Percentiles rank a stretch among this genome's conserved stretches.
These are phyloP conservation scores for Acleris sparsana DNA, from an alignment of 2,888 invertebrate species.

Conservation along the genomic window DNA sequence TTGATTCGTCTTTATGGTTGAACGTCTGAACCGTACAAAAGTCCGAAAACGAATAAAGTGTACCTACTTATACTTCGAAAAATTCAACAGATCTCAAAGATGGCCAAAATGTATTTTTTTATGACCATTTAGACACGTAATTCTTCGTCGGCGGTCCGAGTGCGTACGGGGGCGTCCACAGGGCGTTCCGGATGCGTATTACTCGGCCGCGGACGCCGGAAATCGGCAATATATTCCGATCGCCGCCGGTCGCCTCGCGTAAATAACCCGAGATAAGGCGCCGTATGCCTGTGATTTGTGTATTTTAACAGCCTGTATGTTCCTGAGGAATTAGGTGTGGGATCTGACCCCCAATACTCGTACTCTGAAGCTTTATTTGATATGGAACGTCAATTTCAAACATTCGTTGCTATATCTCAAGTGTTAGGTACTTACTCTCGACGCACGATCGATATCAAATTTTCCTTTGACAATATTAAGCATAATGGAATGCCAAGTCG, in stretches of 20 bases:
- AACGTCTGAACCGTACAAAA: too few relatives aligned
- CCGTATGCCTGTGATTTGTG: slow-evolving; percentile 50
- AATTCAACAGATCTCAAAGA: too few relatives aligned
- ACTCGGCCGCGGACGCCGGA: slow-evolving; percentile 78
- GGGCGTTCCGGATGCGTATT: slow-evolving; percentile 78
- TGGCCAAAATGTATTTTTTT: neutral
- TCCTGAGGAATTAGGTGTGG: slow-evolving; percentile 4
- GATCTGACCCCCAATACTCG: neutral
- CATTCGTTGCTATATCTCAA: too few relatives aligned
- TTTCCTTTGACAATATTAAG: too few relatives aligned
- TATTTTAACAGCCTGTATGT: slow-evolving; percentile 36
- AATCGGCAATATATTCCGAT: slow-evolving; percentile 76
- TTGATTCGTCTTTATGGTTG: too few relatives aligned
- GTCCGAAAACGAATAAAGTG: too few relatives aligned
- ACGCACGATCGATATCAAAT: too few relatives aligned
- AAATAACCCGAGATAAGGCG: slow-evolving; percentile 64
- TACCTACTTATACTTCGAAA: too few relatives aligned
- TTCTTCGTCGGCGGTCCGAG: slow-evolving; percentile 45
- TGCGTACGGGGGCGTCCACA: slow-evolving; percentile 52
- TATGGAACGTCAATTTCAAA: too few relatives aligned
- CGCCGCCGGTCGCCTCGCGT: slow-evolving; percentile 57
- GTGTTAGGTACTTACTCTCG: too few relatives aligned
- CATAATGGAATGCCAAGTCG: too few relatives aligned
- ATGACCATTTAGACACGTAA: slow-evolving; percentile 9
- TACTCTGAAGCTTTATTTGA: too few relatives aligned